Percentiles rank a stretch among this genome's conserved stretches.
Evolutionary conservation across 2,888 invertebrate genomes (phyloP).

Genomic region (Sceliomorpha sp.): DNA sequence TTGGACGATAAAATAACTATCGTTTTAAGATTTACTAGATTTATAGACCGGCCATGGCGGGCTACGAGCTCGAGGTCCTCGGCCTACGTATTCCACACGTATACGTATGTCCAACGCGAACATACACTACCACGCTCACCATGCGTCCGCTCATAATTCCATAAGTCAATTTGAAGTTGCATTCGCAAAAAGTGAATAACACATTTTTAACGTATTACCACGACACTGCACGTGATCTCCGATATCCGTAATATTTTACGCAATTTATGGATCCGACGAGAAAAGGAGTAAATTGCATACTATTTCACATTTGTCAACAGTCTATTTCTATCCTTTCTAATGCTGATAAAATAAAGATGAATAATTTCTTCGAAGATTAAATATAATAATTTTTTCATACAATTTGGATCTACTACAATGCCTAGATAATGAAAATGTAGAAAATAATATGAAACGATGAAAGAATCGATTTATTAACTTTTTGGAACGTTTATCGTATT

Average conservation of each 20-base stretch:
- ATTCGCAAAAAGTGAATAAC: conserved; percentile 18
- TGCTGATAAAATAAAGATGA: too few species aligned
- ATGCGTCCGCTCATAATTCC: conserved; percentile 48
- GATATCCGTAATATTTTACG: conserved; percentile 17
- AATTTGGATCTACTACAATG: too few species aligned
- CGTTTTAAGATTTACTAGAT: conserved; percentile 71
- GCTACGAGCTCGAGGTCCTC: conserved; percentile 43
- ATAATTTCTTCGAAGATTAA: conserved; percentile 3
- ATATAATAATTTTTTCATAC: too few species aligned
- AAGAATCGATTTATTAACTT: too few species aligned
- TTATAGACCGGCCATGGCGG: conserved; percentile 67
- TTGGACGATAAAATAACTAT: conserved; percentile 70
- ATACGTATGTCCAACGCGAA: conserved; percentile 32
- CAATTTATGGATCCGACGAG: conserved; percentile 6
- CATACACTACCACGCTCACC: conserved; percentile 39
- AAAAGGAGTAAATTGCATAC: conserved; percentile 5
- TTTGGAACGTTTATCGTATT: too few species aligned
- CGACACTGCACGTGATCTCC: conserved; percentile 28
- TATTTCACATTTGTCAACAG: too few species aligned
- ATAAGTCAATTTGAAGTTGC: conserved; percentile 45
- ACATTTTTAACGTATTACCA: conserved; percentile 33
- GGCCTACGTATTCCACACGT: conserved; percentile 36
- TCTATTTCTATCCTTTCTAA: too few species aligned
- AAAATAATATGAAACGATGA: too few species aligned
- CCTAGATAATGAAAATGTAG: too few species aligned